A percentile compares a stretch with the other conserved stretches of the same genome.
Evolutionary conservation across 1,140 invertebrate species (phyloP).

Genomic region (Paraescarpia echinospica): DNA sequence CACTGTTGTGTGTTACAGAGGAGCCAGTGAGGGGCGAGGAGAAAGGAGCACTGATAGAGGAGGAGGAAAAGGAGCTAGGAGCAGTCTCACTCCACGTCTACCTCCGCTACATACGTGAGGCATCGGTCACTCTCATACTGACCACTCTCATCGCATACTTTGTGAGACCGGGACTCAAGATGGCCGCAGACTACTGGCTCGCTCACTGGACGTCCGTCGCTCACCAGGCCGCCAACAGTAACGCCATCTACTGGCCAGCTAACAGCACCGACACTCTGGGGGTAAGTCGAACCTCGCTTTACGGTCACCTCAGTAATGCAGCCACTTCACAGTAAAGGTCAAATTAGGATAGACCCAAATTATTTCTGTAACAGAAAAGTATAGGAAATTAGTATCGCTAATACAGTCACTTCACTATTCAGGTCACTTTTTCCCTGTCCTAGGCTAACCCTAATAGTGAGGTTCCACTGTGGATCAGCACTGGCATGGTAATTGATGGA

Average conservation of each 20-base stretch:
- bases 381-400: too few species aligned
- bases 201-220: background rate
- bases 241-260: background rate
- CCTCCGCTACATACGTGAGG: slow-evolving; percentile 65
- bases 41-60: background rate
- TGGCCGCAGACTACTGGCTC: slow-evolving; percentile 15
- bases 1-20: background rate
- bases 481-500: too few species aligned
- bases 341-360: too few species aligned
- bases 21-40: background rate
- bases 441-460: too few species aligned
- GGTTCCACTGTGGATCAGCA: too few species aligned
- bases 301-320: too few species aligned
- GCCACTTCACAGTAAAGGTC: too few species aligned
- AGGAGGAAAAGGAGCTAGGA: slow-evolving; percentile 67
- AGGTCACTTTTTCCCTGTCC: too few species aligned
- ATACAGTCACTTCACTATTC: too few species aligned
- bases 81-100: slow-evolving; percentile 67
- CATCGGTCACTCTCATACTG: background rate
- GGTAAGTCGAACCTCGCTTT: background rate
- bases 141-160: background rate
- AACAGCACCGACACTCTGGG: background rate
- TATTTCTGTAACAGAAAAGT: too few species aligned
- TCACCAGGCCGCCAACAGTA: background rate
- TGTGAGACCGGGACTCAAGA: background rate